Conservation (phyloP, 2,797 vertebrate genomes). For the Alosa sapidissima region DNA sequence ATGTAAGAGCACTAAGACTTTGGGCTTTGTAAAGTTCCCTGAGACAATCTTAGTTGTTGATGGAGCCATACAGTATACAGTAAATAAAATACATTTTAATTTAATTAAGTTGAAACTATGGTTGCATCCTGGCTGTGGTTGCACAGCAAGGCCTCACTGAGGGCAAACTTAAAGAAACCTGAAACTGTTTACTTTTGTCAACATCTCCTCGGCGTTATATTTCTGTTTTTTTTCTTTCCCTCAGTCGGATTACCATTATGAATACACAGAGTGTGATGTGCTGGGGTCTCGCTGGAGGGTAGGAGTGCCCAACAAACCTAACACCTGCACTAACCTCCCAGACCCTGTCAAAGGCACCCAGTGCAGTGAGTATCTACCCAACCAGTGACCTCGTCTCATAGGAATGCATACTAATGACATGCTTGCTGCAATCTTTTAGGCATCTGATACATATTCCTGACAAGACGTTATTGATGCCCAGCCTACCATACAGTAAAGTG, state of each 20-base stretch:
- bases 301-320: slow-evolving; percentile 87
- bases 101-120: not conserved
- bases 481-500: not conserved
- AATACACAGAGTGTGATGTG: slow-evolving; percentile 94
- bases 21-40: not conserved
- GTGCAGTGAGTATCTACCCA: slow-evolving; percentile 81
- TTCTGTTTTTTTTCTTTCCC: slow-evolving; percentile 51
- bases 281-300: slow-evolving; percentile 90
- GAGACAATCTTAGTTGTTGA: not conserved
- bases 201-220: slow-evolving; percentile 3
- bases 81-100: not conserved
- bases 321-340: slow-evolving; percentile 91
- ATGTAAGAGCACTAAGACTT: not conserved
- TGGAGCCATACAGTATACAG: not conserved
- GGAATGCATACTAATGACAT: not conserved
- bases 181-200: not conserved
- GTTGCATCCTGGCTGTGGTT: not conserved
- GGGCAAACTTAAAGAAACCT: not conserved
- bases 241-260: slow-evolving; percentile 97
- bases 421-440: not conserved
- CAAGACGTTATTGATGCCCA: not conserved
- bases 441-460: not conserved
- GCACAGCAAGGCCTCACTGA: not conserved
- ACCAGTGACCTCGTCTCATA: not conserved
- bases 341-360: slow-evolving; percentile 91